Conservation (phyloP, 1,140 invertebrate species). For the Ylistrum balloti region DNA sequence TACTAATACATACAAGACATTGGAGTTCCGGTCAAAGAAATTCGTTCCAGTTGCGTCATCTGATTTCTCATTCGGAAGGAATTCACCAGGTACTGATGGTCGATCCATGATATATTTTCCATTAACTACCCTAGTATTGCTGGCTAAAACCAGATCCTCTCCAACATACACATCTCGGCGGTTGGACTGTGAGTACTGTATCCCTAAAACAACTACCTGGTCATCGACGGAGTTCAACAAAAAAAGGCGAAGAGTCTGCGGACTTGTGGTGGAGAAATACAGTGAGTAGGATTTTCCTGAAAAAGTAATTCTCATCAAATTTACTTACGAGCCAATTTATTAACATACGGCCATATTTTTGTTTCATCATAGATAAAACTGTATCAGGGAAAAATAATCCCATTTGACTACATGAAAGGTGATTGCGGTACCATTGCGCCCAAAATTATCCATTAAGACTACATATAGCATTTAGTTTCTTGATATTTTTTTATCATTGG, state of each 20-base stretch:
- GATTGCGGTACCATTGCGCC: too few relatives aligned
- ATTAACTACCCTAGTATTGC: constrained; percentile 65
- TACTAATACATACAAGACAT: constrained; percentile 65
- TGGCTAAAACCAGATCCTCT: constrained; percentile 65
- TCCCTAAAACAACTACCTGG: constrained; percentile 66
- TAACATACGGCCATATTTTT: too few relatives aligned
- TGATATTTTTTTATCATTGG: too few relatives aligned
- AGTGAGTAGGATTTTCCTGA: constrained; percentile 71
- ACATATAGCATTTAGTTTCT: too few relatives aligned
- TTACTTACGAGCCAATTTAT: too few relatives aligned
- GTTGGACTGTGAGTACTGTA: constrained; percentile 73
- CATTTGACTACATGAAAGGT: too few relatives aligned
- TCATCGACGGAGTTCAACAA: constrained; percentile 69
- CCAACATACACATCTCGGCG: constrained; percentile 75
- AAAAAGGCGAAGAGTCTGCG: constrained; percentile 71
- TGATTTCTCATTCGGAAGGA: constrained; percentile 47
- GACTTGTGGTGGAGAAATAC: constrained; percentile 73
- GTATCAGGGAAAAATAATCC: too few relatives aligned
- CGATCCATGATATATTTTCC: constrained; percentile 53
- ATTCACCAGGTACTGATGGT: constrained; percentile 47
- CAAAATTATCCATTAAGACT: too few relatives aligned
- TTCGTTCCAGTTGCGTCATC: constrained; percentile 61
- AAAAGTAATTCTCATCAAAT: constrained; percentile 39
- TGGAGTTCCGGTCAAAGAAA: constrained; percentile 66
- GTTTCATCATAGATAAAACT: too few relatives aligned